Conservation (phyloP, 2,113 vertebrate species). For the Fulmarus glacialis region DNA sequence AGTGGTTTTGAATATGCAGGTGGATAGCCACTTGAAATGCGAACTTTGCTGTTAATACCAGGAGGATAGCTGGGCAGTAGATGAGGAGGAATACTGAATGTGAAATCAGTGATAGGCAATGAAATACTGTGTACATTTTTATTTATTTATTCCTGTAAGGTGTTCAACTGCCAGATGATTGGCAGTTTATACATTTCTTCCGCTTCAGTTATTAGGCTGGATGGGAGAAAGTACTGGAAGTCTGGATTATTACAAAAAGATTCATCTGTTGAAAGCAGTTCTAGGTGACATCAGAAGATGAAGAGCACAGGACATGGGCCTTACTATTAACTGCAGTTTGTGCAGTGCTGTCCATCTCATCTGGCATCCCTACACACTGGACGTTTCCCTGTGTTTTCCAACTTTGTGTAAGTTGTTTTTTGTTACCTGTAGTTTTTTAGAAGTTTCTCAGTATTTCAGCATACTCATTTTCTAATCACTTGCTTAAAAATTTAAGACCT, state of each 20-base stretch:
- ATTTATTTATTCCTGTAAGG: background rate
- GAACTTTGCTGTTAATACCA: background rate
- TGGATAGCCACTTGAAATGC: background rate
- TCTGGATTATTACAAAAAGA: background rate
- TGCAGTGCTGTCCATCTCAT: rapidly evolving
- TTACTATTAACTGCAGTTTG: background rate
- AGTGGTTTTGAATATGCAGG: background rate
- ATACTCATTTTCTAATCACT: background rate
- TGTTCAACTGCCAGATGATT: background rate
- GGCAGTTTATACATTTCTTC: background rate
- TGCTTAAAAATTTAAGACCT: background rate
- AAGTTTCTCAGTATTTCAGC: background rate
- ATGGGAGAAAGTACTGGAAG: background rate
- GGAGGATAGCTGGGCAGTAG: background rate
- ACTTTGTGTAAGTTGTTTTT: background rate
- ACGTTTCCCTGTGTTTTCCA: background rate
- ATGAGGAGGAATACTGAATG: background rate
- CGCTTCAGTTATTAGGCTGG: background rate
- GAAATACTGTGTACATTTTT: background rate
- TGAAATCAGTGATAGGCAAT: background rate
- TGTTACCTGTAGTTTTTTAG: background rate
- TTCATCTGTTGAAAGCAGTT: background rate
- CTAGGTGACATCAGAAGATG: background rate
- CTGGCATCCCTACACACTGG: background rate
- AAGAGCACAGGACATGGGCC: background rate